Base-by-base conservation (phyloP, 2,113 vertebrate species). In the Trochalopteron elliotii region DNA sequence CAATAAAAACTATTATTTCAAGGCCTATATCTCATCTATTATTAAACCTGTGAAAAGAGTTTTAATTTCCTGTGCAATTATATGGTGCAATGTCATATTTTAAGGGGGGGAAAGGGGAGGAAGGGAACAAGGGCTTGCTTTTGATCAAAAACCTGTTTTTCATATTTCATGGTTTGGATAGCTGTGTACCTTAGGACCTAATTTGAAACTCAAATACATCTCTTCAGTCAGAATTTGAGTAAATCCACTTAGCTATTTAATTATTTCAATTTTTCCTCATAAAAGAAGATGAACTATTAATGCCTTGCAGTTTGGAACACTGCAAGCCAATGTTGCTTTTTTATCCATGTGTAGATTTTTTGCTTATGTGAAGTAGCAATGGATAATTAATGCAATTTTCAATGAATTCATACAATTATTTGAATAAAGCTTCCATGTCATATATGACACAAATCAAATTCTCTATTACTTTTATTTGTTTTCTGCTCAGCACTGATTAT, bases 61-160 rank as follows among this genome's bases (percentile, higher is more conserved):
- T 98, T 98, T 98, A 98, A 98, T 98, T 98, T 98, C 98, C 97
- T 98, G 96, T 97, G 96, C 97, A 98, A 97, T 98, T 98, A 98
- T 88, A 95, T 65, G 87, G 94, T 95, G 88, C 97, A 97, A 97
- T 97, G 94, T 97, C 97, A 97, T 96, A 95, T 85, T 94, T 90
- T 90, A 92, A 33, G 57, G 44, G 39, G 55, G 49, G 18, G 3
- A 6, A 39, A 35, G 42, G 40, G 53, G 65, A 31, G 22, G 42
- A 13, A 7, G 13, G 52, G 14, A 86, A 89, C 72, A 52, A 84
- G 83, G 88, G 57, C 79, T 97, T 95, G 81, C 79, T 96, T 98
- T 97, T 97, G 94, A 98, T 97, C 90, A 97, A 96, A 97, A 94
- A 33, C 64, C 20, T 53, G 65, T 10, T 97, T 90, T 95, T 96